Evolutionary conservation across 2,113 vertebrate genomes (phyloP), one percentile per base, ranked within the genome.

Genomic region (Chloropsis hardwickii): DNA sequence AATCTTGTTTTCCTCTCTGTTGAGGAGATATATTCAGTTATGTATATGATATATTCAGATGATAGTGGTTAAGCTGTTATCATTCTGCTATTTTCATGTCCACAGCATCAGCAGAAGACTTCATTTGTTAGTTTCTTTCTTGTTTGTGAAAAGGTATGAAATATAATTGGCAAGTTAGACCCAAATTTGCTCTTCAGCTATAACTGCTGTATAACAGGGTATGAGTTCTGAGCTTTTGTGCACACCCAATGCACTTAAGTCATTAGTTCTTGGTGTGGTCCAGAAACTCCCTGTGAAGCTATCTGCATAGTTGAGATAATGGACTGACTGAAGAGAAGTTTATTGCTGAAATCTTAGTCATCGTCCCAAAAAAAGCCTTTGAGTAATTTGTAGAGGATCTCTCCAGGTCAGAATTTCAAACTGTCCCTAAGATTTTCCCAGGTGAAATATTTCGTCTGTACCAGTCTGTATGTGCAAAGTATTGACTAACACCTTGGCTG

Each of bases 371-470:
- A 37, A 60, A 61, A 39, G 37, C 25, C 12, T 9, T 39, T 28
- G 25, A 61, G 17, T 61, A 61, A 39, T 61, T 61, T 61, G 37
- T 8, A 61, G 35, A 39, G 2, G 25, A 61, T 37, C 37, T 61
- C 25, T 39, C 12, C 25, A 39, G 25, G 25, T 39, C 58, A 90
- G 47, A 66, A 74, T 74, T 86, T 94, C n/a, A 80, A 86, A 39
- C 21, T 48, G 10, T 54, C 19, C 42, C 14, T 35, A 57, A 53
- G 27, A 54, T 64, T 80, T 76, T 64, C 22, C 7, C 18, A 44
- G 27, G 14, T n/a, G n/a, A 86, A 76, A 31, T 45, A 10, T 0
- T 9, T 13, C 3, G 0, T 9, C 40, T 11, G 12, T n/a, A 51
- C 2, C 11, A 77, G 33, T 45, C 33, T 56, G 10, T 28, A 37